These are phyloP conservation scores for Hypsopygia costalis DNA, from an alignment of 2,888 invertebrate genomes.

Conservation along the genomic window DNA sequence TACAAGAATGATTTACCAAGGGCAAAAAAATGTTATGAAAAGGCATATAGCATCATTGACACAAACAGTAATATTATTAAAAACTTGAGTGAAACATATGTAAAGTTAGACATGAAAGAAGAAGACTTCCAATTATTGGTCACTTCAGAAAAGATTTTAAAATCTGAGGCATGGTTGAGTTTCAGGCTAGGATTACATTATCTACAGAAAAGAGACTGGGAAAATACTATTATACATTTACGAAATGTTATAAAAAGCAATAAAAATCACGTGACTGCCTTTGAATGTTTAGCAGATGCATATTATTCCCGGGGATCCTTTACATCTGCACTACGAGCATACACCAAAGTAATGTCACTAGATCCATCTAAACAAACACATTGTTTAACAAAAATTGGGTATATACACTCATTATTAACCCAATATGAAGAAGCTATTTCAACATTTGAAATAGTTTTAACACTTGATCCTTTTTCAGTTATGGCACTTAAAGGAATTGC, in stretches of 20 bases:
- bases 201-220: conserved; percentile 85
- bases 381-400: conserved; percentile 87
- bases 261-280: conserved; percentile 85
- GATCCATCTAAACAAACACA: conserved; percentile 82
- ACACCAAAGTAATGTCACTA: conserved; percentile 87
- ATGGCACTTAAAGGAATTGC: conserved; percentile 86
- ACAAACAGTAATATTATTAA: conserved; percentile 84
- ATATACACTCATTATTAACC: conserved; percentile 86
- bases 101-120: conserved; percentile 83
- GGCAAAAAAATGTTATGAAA: conserved; percentile 91
- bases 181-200: conserved; percentile 91
- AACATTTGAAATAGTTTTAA: conserved; percentile 77
- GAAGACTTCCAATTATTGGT: conserved; percentile 82
- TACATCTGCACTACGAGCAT: conserved; percentile 93
- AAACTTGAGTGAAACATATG: conserved; percentile 88
- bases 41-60: conserved; percentile 87
- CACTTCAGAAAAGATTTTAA: conserved; percentile 64
- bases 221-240: conserved; percentile 88
- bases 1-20: conserved; percentile 84
- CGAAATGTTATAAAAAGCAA: conserved; percentile 86
- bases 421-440: conserved; percentile 86
- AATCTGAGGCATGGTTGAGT: conserved; percentile 86
- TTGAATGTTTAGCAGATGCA: conserved; percentile 95
- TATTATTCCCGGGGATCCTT: conserved; percentile 94
- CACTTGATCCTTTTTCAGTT: conserved; percentile 45